These are phyloP conservation scores for Acromyrmex echinatior DNA, from an alignment of 1,140 invertebrate species.

Conservation along the genomic window DNA sequence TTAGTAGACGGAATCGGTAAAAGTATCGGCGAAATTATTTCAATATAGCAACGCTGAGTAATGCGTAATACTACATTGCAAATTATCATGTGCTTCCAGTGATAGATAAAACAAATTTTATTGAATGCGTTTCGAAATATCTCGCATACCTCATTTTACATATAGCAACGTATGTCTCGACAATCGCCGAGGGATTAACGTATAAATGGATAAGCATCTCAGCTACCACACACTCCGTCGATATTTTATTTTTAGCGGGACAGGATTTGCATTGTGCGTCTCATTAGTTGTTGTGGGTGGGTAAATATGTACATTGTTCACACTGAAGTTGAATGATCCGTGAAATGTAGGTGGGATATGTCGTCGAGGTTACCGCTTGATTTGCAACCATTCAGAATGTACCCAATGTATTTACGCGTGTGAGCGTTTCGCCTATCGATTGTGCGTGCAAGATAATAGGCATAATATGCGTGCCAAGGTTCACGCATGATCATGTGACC, in stretches of 20 bases:
- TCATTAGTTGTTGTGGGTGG: constrained; percentile 67
- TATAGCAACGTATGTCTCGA: neutral
- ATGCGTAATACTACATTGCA: constrained; percentile 14
- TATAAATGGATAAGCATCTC: constrained; percentile 26
- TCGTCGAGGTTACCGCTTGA: constrained; percentile 56
- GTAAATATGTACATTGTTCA: constrained; percentile 32
- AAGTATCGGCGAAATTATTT: constrained; percentile 13
- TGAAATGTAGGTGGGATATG: constrained; percentile 56
- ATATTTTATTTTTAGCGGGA: constrained; percentile 48
- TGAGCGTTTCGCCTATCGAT: constrained; percentile 66
- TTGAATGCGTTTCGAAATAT: constrained; percentile 43
- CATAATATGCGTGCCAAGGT: constrained; percentile 73
- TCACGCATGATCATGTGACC: constrained; percentile 69
- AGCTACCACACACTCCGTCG: neutral
- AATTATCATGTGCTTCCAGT: constrained; percentile 23
- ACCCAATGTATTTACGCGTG: constrained; percentile 39
- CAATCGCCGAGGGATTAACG: neutral
- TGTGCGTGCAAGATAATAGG: constrained; percentile 51
- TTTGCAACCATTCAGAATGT: constrained; percentile 64
- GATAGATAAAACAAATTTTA: constrained; percentile 34
- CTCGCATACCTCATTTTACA: constrained; percentile 42
- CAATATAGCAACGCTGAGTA: neutral
- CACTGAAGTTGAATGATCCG: constrained; percentile 64
- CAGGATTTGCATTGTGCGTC: constrained; percentile 27
- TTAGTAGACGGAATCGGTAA: constrained; percentile 19